phyloP scores from a whole-genome alignment of 2,797 vertebrate species.

The Lates japonicus region DNA sequence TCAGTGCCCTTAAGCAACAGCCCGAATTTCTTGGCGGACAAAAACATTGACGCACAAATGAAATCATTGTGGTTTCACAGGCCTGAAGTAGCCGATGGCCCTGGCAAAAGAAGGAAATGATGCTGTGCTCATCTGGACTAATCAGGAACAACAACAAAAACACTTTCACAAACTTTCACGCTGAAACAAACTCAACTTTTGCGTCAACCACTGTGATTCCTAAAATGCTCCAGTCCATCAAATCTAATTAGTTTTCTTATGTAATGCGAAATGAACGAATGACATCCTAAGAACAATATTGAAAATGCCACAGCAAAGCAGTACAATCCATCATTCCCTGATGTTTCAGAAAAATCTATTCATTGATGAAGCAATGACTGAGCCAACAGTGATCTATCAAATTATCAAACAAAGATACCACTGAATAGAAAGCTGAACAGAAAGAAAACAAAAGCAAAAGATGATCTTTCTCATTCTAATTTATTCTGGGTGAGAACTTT shows the following conservation, averaged over 20 bases:
- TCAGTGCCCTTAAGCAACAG: not conserved
- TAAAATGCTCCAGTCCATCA: not conserved
- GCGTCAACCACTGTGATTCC: not conserved
- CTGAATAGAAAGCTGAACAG: too few species aligned
- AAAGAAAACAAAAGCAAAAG: not conserved
- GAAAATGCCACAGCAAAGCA: not conserved
- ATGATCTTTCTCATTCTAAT: not conserved
- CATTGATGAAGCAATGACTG: not conserved
- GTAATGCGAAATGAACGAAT: not conserved
- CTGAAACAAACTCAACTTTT: not conserved
- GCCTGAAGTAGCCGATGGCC: not conserved
- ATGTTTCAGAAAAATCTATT: not conserved
- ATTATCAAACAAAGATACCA: not conserved
- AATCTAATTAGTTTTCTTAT: not conserved
- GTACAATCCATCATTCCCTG: not conserved
- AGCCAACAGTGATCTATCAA: not conserved
- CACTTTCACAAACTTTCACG: not conserved
- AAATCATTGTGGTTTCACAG: not conserved
- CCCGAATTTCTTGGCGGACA: not conserved
- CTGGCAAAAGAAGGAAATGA: not conserved
- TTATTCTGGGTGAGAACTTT: constrained; percentile 2
- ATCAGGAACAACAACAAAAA: not conserved
- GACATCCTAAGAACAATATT: not conserved
- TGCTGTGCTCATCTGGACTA: not conserved
- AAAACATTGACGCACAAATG: not conserved